phyloP scores from a whole-genome alignment of 2,888 invertebrate species.

The Litoditis marina region DNA sequence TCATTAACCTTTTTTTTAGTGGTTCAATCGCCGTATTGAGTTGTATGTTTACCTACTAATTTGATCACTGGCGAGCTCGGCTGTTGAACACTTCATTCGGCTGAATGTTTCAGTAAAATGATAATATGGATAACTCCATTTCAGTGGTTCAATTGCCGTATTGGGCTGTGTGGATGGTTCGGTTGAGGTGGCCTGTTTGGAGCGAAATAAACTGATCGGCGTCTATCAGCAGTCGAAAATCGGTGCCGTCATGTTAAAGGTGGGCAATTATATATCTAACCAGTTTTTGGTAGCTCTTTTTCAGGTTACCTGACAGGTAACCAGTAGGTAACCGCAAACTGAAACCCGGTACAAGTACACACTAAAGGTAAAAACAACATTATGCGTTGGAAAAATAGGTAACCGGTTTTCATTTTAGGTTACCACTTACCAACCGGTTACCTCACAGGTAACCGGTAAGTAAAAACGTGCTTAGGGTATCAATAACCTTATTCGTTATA shows the following conservation, averaged over 20 bases:
- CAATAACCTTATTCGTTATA: too few relatives aligned
- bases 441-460: too few relatives aligned
- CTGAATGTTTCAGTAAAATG: background rate
- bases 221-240: slow-evolving; percentile 21
- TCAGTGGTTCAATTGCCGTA: slow-evolving; percentile 29
- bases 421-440: too few relatives aligned
- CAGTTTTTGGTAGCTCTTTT: background rate
- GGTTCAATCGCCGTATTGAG: slow-evolving; percentile 36
- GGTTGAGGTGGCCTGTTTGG: slow-evolving; percentile 42
- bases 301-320: background rate
- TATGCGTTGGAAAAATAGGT: too few relatives aligned
- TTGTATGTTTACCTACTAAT: too few relatives aligned
- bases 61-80: too few relatives aligned
- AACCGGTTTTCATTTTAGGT: too few relatives aligned
- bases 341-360: too few relatives aligned
- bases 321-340: background rate
- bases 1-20: slow-evolving; percentile 20
- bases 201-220: slow-evolving; percentile 35
- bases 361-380: too few relatives aligned
- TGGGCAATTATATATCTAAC: background rate
- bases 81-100: too few relatives aligned
- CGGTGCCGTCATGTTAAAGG: slow-evolving; percentile 31
- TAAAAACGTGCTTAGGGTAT: too few relatives aligned
- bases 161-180: slow-evolving; percentile 54
- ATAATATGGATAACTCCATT: slow-evolving; percentile 2